Evolutionary conservation across 1,140 invertebrate genomes (phyloP).

Genomic region (Drosophila malerkotliana): DNA sequence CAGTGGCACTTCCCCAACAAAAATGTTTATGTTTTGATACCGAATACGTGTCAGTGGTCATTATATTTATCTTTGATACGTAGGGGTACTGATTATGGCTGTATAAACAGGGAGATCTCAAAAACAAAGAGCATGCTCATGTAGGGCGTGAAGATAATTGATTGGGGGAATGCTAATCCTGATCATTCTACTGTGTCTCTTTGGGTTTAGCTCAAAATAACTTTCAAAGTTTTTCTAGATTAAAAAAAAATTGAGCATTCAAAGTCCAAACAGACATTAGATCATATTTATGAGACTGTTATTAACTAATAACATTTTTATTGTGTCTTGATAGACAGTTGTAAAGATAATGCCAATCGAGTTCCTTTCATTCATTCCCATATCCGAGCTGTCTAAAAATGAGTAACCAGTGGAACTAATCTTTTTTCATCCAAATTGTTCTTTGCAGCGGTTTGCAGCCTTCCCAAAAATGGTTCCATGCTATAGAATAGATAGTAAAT

Average conservation of each 20-base stretch:
- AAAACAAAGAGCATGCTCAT: background rate
- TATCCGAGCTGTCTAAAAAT: slow-evolving; percentile 16
- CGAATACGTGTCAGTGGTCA: slow-evolving; percentile 6
- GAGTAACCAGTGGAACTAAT: background rate
- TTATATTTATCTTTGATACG: slow-evolving; percentile 15
- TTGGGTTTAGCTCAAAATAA: too few relatives aligned
- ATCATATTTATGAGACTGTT: slow-evolving; percentile 28
- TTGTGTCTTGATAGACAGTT: slow-evolving; percentile 26
- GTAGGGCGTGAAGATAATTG: background rate
- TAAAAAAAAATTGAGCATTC: background rate
- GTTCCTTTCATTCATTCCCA: slow-evolving; percentile 47
- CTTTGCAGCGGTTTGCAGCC: slow-evolving; percentile 18
- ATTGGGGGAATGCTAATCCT: too few relatives aligned
- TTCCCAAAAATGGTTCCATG: slow-evolving; percentile 50
- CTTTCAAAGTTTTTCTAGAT: too few relatives aligned
- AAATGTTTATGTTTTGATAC: slow-evolving; percentile 27
- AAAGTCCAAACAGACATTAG: slow-evolving; percentile 28
- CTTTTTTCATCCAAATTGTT: slow-evolving; percentile 1
- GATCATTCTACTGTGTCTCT: too few relatives aligned
- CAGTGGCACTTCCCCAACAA: slow-evolving; percentile 5
- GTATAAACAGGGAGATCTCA: slow-evolving; percentile 3
- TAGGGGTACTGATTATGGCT: slow-evolving; percentile 16
- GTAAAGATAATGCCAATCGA: slow-evolving; percentile 41
- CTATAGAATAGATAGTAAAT: slow-evolving; percentile 72
- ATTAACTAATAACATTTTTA: slow-evolving; percentile 18